Percentiles rank a stretch among this genome's conserved stretches.
These are phyloP conservation scores for Macrochelys suwanniensis DNA, from an alignment of 2,797 vertebrate genomes.

Conservation along the genomic window DNA sequence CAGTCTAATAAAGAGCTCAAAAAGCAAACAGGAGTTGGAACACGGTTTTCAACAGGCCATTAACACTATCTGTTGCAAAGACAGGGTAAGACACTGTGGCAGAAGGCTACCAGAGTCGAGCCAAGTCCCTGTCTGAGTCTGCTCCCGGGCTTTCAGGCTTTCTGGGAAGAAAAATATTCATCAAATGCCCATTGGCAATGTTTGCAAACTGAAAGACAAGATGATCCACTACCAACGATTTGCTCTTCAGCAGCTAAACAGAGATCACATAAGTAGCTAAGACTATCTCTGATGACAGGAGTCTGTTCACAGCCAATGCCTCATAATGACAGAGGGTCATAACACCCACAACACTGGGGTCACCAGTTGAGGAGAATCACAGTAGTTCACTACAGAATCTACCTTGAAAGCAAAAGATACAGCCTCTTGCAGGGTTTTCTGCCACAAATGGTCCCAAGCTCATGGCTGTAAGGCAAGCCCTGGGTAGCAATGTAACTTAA, in stretches of 20 bases:
- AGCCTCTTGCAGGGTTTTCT: not conserved
- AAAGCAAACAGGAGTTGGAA: not conserved
- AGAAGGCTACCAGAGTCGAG: not conserved
- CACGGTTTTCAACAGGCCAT: fast-evolving
- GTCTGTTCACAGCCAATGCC: not conserved
- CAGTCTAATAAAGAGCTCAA: fast-evolving
- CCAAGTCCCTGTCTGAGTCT: not conserved
- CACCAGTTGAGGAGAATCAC: not conserved
- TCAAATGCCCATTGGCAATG: not conserved
- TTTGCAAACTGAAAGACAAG: not conserved
- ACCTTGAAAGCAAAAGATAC: not conserved
- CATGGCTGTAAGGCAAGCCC: not conserved
- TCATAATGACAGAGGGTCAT: not conserved
- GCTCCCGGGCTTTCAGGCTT: not conserved
- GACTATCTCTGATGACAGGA: fast-evolving
- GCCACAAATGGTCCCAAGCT: not conserved
- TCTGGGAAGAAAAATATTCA: not conserved
- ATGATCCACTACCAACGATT: not conserved
- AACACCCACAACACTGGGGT: not conserved
- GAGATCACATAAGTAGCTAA: not conserved
- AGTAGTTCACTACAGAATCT: not conserved
- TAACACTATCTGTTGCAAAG: not conserved
- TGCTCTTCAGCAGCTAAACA: not conserved
- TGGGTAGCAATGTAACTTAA: not conserved
- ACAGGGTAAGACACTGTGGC: not conserved